Conservation (phyloP, 2,888 invertebrate species). For the Laspeyria flexula region DNA sequence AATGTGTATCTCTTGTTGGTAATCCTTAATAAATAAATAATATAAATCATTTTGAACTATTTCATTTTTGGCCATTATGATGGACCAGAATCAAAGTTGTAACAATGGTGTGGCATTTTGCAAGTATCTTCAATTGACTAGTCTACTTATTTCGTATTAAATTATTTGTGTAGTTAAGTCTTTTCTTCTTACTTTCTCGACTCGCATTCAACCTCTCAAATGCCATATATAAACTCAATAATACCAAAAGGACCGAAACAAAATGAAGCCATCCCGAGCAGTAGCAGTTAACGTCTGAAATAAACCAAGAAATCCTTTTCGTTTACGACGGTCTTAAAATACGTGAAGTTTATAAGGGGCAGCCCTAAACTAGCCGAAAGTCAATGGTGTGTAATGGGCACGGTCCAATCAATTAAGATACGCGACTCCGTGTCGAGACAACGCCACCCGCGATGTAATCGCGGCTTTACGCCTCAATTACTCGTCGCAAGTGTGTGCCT, state of each 20-base stretch:
- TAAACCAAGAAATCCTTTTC: neutral
- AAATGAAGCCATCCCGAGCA: neutral
- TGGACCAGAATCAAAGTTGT: too few species aligned
- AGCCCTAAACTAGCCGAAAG: constrained; percentile 54
- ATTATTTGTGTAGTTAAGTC: too few species aligned
- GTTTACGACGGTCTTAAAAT: constrained; percentile 11
- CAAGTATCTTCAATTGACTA: too few species aligned
- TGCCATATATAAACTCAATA: too few species aligned
- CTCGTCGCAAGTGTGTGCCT: constrained; percentile 42
- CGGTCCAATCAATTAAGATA: constrained; percentile 62
- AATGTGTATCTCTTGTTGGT: too few species aligned
- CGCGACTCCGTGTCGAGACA: constrained; percentile 45
- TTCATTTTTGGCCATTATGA: too few species aligned
- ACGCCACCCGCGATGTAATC: constrained; percentile 53
- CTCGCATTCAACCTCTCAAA: too few species aligned
- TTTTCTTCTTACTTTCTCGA: too few species aligned
- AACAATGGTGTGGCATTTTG: too few species aligned
- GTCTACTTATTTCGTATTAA: too few species aligned
- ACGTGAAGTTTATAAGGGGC: constrained; percentile 20
- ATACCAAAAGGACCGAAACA: neutral
- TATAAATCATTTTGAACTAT: too few species aligned
- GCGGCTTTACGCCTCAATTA: constrained; percentile 54
- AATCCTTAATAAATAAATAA: too few species aligned
- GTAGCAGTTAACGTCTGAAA: neutral
- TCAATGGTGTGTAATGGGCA: constrained; percentile 64